phyloP scores from a whole-genome alignment of 2,888 invertebrate species.

The Zonitis immaculata region DNA sequence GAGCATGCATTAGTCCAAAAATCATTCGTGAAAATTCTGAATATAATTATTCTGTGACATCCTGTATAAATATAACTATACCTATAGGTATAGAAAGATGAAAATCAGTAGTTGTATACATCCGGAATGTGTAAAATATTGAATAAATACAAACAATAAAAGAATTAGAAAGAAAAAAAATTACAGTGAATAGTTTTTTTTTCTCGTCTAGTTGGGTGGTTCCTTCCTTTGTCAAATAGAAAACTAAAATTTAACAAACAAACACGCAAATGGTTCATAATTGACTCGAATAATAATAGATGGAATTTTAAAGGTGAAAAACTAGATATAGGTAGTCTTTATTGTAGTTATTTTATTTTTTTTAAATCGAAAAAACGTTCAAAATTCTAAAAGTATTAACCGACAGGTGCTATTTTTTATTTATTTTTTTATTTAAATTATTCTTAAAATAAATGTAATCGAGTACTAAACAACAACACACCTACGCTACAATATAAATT shows the following conservation, averaged over 20 bases:
- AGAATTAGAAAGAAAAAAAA: neutral
- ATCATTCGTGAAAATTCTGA: too few species aligned
- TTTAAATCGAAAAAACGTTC: too few species aligned
- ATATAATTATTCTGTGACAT: too few species aligned
- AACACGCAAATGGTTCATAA: conserved; percentile 18
- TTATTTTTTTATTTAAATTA: too few species aligned
- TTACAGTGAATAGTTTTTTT: neutral
- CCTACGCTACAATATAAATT: neutral
- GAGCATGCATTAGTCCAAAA: too few species aligned
- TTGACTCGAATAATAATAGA: conserved; percentile 18
- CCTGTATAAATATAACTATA: too few species aligned
- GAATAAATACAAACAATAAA: neutral
- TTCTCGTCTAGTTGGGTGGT: conserved; percentile 11
- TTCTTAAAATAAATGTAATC: too few species aligned
- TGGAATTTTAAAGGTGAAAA: conserved; percentile 8
- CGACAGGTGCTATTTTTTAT: too few species aligned
- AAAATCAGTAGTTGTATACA: neutral
- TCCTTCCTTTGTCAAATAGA: conserved; percentile 11
- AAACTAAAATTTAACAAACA: conserved; percentile 11
- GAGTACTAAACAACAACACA: neutral
- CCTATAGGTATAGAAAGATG: neutral
- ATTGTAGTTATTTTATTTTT: too few species aligned
- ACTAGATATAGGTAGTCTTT: conserved; percentile 5
- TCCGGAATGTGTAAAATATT: neutral
- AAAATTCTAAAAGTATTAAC: too few species aligned